A percentile compares a stretch with the other conserved stretches of the same genome.
Conservation (phyloP, 2,888 invertebrate genomes). For the Coleophora flavipennella region DNA sequence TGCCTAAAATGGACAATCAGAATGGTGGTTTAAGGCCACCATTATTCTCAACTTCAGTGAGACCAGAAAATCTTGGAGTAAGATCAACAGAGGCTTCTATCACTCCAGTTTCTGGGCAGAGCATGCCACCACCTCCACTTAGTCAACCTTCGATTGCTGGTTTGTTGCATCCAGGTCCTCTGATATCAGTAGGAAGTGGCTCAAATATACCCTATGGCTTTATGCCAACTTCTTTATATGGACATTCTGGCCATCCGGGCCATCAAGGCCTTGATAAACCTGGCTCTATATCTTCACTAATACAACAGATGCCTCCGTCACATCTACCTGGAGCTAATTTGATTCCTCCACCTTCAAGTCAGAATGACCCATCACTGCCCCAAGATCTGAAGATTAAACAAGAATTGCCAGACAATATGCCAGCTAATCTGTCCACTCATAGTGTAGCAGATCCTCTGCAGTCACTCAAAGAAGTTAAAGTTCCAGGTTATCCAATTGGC, state of each 20-base stretch:
- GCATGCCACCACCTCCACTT: conserved; percentile 57
- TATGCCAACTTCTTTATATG: conserved; percentile 67
- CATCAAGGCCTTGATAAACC: conserved; percentile 58
- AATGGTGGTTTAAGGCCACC: conserved; percentile 40
- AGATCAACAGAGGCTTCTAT: conserved; percentile 46
- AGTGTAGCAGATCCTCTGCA: conserved; percentile 79
- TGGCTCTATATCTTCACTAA: conserved; percentile 46
- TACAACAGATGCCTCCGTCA: conserved; percentile 56
- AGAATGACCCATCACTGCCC: conserved; percentile 59
- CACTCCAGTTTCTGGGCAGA: conserved; percentile 49
- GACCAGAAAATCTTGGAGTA: conserved; percentile 56
- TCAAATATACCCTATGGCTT: conserved; percentile 75
- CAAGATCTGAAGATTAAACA: conserved; percentile 69
- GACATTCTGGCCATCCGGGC: conserved; percentile 36
- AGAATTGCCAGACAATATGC: conserved; percentile 67
- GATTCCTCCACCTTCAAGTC: conserved; percentile 41
- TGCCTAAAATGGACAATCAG: conserved; percentile 45
- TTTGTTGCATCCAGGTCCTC: conserved; percentile 71
- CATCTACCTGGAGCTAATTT: conserved; percentile 40
- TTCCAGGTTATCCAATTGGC: conserved; percentile 78
- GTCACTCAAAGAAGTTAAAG: conserved; percentile 85
- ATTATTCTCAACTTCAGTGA: conserved; percentile 46
- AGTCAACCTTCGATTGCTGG: conserved; percentile 72
- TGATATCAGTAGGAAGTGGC: conserved; percentile 74
- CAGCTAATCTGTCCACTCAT: conserved; percentile 66